These are phyloP conservation scores for Stomorhina lunata DNA, from an alignment of 2,888 invertebrate species.

Conservation along the genomic window DNA sequence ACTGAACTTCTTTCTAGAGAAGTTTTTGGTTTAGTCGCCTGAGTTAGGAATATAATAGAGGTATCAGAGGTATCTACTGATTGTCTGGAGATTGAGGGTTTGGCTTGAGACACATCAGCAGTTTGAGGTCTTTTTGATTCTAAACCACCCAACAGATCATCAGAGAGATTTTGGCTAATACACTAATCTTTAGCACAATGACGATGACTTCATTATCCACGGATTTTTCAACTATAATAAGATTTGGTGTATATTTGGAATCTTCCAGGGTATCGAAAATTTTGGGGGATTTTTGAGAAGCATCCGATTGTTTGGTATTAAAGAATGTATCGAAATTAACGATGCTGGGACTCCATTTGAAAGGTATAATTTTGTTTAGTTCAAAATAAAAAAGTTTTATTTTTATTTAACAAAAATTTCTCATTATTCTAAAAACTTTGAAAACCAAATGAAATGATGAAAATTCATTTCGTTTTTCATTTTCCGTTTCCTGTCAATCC, in stretches of 20 bases:
- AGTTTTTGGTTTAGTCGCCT: conserved; percentile 74
- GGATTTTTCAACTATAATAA: conserved; percentile 57
- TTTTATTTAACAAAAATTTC: neutral
- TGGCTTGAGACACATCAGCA: conserved; percentile 49
- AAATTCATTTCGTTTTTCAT: conserved; percentile 9
- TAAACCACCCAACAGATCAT: conserved; percentile 70
- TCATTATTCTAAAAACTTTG: neutral
- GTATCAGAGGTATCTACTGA: conserved; percentile 79
- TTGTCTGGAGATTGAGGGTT: conserved; percentile 76
- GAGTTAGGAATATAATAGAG: conserved; percentile 69
- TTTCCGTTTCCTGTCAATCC: conserved; percentile 58
- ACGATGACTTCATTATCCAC: conserved; percentile 76
- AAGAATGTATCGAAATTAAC: conserved; percentile 88
- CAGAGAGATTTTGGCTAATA: conserved; percentile 75
- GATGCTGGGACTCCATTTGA: conserved; percentile 81
- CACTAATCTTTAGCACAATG: conserved; percentile 75
- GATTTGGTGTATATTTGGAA: conserved; percentile 65
- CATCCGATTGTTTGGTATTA: conserved; percentile 76
- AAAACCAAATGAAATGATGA: neutral
- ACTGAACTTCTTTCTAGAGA: conserved; percentile 74
- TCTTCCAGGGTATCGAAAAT: conserved; percentile 71
- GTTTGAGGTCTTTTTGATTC: conserved; percentile 73
- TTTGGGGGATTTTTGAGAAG: conserved; percentile 43
- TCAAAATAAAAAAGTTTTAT: neutral
- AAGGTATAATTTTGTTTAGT: neutral